Percentiles rank a stretch among this genome's conserved stretches.
These are phyloP conservation scores for Drusus annulatus DNA, from an alignment of 1,140 invertebrate genomes.

Conservation along the genomic window DNA sequence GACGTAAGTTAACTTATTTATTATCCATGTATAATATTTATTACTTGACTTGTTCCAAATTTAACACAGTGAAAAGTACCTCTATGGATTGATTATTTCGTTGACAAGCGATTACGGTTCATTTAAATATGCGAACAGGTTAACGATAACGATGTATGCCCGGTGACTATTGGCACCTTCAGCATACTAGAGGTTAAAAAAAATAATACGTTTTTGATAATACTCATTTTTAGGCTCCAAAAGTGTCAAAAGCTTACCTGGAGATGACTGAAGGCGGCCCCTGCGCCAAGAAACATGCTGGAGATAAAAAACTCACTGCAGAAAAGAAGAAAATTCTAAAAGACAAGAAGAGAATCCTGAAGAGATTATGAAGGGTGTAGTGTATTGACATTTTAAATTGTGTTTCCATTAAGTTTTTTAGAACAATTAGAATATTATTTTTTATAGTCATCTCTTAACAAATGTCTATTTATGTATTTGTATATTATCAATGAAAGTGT, in stretches of 20 bases:
- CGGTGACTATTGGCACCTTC: too few species aligned
- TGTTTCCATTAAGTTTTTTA: constrained; percentile 45
- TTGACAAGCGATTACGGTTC: too few species aligned
- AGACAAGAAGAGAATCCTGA: constrained; percentile 90
- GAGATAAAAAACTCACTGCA: constrained; percentile 84
- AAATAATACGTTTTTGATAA: too few species aligned
- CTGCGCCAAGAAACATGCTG: constrained; percentile 86
- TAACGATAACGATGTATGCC: too few species aligned
- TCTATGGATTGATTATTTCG: too few species aligned
- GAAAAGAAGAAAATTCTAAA: constrained; percentile 85
- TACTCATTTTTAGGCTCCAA: constrained; percentile 64
- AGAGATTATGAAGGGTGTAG: constrained; percentile 80
- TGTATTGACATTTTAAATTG: constrained; percentile 34
- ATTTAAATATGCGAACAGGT: too few species aligned
- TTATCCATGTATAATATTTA: too few species aligned
- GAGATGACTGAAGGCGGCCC: constrained; percentile 74
- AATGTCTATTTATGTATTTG: constrained; percentile 28
- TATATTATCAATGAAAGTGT: constrained; percentile 9
- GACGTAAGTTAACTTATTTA: too few species aligned
- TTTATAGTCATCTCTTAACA: constrained; percentile 24
- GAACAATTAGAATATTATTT: constrained; percentile 31
- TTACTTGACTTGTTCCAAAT: too few species aligned
- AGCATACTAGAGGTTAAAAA: too few species aligned
- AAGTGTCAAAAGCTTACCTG: constrained; percentile 64
- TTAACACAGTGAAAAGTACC: too few species aligned